These are phyloP conservation scores for Aldrovandia affinis DNA, from an alignment of 2,797 vertebrate species.

Conservation along the genomic window DNA sequence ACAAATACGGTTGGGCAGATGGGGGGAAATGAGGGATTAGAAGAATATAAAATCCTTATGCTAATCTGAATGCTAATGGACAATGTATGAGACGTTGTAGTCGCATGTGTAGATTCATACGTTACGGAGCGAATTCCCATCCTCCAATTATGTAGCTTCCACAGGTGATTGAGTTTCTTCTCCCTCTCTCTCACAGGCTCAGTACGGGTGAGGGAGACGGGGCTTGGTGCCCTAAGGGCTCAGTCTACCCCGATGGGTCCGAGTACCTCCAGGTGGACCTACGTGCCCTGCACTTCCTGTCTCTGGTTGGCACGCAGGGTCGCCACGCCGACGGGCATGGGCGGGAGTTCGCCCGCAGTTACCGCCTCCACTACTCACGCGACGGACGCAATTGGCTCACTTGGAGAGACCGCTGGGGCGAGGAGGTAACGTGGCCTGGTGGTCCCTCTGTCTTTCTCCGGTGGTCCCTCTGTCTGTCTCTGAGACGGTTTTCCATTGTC, in stretches of 20 bases:
- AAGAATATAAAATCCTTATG: neutral
- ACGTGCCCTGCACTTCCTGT: conserved; percentile 80
- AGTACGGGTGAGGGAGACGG: conserved; percentile 89
- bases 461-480: neutral
- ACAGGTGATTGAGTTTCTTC: neutral
- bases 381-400: conserved; percentile 85
- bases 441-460: neutral
- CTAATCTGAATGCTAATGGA: neutral
- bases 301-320: conserved; percentile 92
- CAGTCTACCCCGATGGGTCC: conserved; percentile 82
- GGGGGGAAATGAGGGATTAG: neutral
- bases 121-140: neutral
- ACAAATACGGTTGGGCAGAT: neutral
- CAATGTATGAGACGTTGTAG: neutral
- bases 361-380: conserved; percentile 86
- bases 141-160: neutral
- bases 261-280: conserved; percentile 92
- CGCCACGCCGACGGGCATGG: conserved; percentile 90
- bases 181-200: conserved; percentile 68
- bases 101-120: neutral
- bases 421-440: conserved; percentile 73
- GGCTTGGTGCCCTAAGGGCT: conserved; percentile 88
- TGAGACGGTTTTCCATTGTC: too few relatives aligned
- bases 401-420: conserved; percentile 89
- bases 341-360: conserved; percentile 86